Evolutionary conservation across 2,888 invertebrate genomes (phyloP), one percentile per base, ranked within the genome.

Genomic region (Temnothorax ravouxi): DNA sequence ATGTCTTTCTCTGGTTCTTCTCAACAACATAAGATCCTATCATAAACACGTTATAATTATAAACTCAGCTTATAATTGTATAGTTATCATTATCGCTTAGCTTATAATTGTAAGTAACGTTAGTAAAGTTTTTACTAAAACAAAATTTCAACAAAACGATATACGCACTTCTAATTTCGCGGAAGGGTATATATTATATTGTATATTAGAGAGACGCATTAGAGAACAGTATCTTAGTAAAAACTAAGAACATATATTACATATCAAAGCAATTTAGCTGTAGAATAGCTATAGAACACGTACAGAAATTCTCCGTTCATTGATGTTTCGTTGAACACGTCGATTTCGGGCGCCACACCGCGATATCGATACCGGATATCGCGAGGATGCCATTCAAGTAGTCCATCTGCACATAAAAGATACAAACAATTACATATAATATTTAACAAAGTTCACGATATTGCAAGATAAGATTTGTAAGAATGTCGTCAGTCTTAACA

Each of bases 321-420:
- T 64, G 59, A 61, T 38, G 34, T 34, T 54, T 71, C 8, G 77
- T 84, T 87, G 84, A 88, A 84, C 84, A 88, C 86, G 89, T 85
- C 59, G 85, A 85, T 25, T 89, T 93, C 29, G 94, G 92, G 87
- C 92, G 92, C 94, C 94, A 94, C 72, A 94, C 90, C 88, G 93
- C 91, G 62, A 94, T 91, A 67, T 93, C 92, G 21, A 90, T 87
- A 29, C 94, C 93, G n/a, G 94, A 93, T 67, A 93, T 87, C 25
- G 94, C 94, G 15, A 94, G 91, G 77, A 94, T 92, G 18, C 91
- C 92, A 66, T 94, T 92, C 75, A 91, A 83, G 47, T 94, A 94
- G 87, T 94, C 93, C 84, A 92, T 94, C 94, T 94, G 71, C 6
- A 67, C 69, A 67, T 74, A 3, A 52, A 47, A 47, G 47, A 47